A percentile compares a stretch with the other conserved stretches of the same genome.
phyloP scores from a whole-genome alignment of 1,140 invertebrate species.

The Physella acuta region DNA sequence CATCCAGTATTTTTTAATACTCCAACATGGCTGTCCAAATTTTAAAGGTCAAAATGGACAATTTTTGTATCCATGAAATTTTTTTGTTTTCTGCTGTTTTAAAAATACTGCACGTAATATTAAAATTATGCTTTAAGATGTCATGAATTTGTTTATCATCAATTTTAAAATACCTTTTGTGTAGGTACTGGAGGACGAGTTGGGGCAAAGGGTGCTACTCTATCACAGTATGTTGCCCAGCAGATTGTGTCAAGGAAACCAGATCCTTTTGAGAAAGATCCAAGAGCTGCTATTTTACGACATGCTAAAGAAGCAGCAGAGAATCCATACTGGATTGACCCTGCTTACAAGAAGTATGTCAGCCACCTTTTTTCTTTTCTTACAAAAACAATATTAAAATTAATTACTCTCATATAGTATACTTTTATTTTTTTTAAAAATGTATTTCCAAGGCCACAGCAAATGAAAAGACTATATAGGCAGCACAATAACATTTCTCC shows the following conservation, averaged over 20 bases:
- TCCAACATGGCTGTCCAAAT: no score
- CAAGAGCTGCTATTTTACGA: slow-evolving; percentile 92
- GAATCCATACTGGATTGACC: slow-evolving; percentile 85
- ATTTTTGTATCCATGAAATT: no score
- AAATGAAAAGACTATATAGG: no score
- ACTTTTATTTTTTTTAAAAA: background rate
- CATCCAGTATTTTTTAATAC: no score
- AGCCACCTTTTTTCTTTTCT: background rate
- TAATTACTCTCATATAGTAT: slow-evolving; percentile 1
- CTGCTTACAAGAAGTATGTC: slow-evolving; percentile 56
- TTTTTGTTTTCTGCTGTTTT: no score
- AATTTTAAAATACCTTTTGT: no score
- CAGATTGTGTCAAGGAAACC: slow-evolving; percentile 87
- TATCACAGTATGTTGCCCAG: slow-evolving; percentile 95
- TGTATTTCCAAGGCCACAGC: no score
- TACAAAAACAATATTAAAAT: no score
- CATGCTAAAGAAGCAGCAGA: slow-evolving; percentile 95
- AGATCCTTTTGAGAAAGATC: slow-evolving; percentile 94
- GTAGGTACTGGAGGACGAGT: slow-evolving; percentile 87
- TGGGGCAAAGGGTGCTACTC: slow-evolving; percentile 89
- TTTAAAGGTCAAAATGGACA: no score
- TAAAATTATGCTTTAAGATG: no score
- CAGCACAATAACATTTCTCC: slow-evolving; percentile 19
- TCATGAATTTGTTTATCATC: no score
- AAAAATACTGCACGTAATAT: no score